Evolutionary conservation across 2,888 invertebrate genomes (phyloP), one percentile per base, ranked within the genome.

Genomic region (Ornithoptera priamus): DNA sequence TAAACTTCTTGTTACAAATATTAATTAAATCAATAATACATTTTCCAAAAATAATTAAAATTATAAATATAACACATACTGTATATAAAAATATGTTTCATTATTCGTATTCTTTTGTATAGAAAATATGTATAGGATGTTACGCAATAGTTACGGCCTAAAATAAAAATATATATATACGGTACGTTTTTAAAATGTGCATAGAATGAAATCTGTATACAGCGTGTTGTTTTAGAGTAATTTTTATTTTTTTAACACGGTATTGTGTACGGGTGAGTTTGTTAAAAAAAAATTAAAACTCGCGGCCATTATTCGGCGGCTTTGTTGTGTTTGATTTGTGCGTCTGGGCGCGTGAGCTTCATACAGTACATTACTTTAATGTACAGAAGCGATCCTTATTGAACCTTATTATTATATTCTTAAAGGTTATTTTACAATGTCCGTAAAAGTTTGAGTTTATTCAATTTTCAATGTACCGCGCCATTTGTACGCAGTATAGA

Each of bases 261-360:
- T 86, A 88, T 86, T 85, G 85, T 87, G 82, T 83, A 82, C 83
- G 84, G 79, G 83, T 82, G 84, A 89, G 86, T 91, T 89, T 90
- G 90, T 91, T 91, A 89, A 90, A 88, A 88, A 24, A 30, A 88
- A 83, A 80, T 85, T 86, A 83, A 88, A 89, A 88, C 87, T 87
- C 86, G 81, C 82, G 80, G 80, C 39, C 86, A 84, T 89, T 90
- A 89, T 89, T 84, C 84, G 83, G 81, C 75, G 77, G 81, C 81
- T 85, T 90, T 90, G 90, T 90, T 83, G 78, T 76, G 68, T 82
- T 80, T 89, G 91, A 91, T 90, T 91, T 90, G 90, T 90, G 85
- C 84, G 81, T 81, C 81, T 84, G 85, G 81, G 79, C 84, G 82
- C 86, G 81, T 84, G 81, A 83, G 84, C 84, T 81, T 87, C 85